Conservation (phyloP, 2,888 invertebrate genomes). For the Scaptomyza polygonia region DNA sequence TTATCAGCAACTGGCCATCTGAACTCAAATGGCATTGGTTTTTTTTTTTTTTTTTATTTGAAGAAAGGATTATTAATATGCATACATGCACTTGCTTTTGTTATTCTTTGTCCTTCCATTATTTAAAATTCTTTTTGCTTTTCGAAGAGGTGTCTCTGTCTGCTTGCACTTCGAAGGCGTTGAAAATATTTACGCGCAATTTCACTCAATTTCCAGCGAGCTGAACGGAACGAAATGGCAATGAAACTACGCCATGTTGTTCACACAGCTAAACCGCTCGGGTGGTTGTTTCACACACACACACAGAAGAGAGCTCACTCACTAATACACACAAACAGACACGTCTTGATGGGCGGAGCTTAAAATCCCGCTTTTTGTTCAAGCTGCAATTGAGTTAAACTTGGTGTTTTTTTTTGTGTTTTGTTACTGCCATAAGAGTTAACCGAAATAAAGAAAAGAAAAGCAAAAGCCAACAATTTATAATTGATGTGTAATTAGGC, state of each 20-base stretch:
- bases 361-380: slow-evolving; percentile 3
- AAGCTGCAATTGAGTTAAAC: slow-evolving; percentile 24
- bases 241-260: slow-evolving; percentile 81
- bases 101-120: slow-evolving; percentile 12
- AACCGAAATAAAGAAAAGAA: slow-evolving; percentile 32
- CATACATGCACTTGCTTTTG: slow-evolving; percentile 25
- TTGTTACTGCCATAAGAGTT: slow-evolving; percentile 16
- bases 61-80: slow-evolving; percentile 60
- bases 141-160: slow-evolving; percentile 39
- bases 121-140: slow-evolving; percentile 11
- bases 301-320: slow-evolving; percentile 4
- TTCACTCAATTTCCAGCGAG: slow-evolving; percentile 57
- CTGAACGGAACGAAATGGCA: slow-evolving; percentile 58
- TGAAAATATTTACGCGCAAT: slow-evolving; percentile 38
- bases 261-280: slow-evolving; percentile 26
- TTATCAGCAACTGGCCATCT: slow-evolving; percentile 58
- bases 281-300: slow-evolving; percentile 48
- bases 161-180: slow-evolving; percentile 63
- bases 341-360: slow-evolving; percentile 64
- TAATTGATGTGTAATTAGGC: slow-evolving; percentile 66
- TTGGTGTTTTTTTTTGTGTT: no score
- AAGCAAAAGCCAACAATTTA: slow-evolving; percentile 45
- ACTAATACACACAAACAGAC: slow-evolving; percentile 16
- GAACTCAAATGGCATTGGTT: slow-evolving; percentile 49
- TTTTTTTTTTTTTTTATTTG: slow-evolving; percentile 5